Conservation (phyloP, 2,888 invertebrate genomes). For the Ormyrus nitidulus region DNA sequence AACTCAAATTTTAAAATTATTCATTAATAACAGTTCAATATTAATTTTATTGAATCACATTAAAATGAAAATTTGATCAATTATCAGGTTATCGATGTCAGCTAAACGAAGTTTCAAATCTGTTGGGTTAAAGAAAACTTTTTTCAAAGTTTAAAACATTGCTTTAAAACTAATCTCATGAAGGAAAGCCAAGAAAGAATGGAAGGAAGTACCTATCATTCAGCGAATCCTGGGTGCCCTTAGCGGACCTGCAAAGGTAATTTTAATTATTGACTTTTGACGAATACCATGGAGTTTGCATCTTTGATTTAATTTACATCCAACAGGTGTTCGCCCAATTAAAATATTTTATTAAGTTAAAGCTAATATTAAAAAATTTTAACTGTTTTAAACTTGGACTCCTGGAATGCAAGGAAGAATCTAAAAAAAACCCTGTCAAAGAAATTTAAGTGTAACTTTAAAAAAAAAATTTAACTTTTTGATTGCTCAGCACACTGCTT, state of each 20-base stretch:
- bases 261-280: conserved; percentile 63
- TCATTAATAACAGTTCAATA: conserved; percentile 48
- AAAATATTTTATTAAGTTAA: conserved; percentile 38
- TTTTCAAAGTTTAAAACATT: conserved; percentile 56
- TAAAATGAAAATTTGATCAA: conserved; percentile 60
- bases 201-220: conserved; percentile 71
- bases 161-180: conserved; percentile 58
- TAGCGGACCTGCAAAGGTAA: conserved; percentile 73
- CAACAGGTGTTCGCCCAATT: conserved; percentile 47
- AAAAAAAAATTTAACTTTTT: conserved; percentile 46
- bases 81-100: conserved; percentile 75
- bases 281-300: conserved; percentile 47
- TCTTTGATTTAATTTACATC: conserved; percentile 47
- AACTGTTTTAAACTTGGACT: conserved; percentile 49
- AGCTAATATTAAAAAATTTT: conserved; percentile 40
- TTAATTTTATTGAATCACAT: conserved; percentile 59
- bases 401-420: conserved; percentile 55
- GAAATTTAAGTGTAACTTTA: conserved; percentile 38
- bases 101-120: conserved; percentile 66
- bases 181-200: conserved; percentile 59
- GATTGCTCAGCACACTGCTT: conserved; percentile 48
- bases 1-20: conserved; percentile 50
- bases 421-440: conserved; percentile 53
- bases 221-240: conserved; percentile 72
- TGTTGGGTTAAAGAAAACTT: conserved; percentile 60